These are phyloP conservation scores for Salticus scenicus DNA, from an alignment of 2,888 invertebrate genomes.

Conservation along the genomic window DNA sequence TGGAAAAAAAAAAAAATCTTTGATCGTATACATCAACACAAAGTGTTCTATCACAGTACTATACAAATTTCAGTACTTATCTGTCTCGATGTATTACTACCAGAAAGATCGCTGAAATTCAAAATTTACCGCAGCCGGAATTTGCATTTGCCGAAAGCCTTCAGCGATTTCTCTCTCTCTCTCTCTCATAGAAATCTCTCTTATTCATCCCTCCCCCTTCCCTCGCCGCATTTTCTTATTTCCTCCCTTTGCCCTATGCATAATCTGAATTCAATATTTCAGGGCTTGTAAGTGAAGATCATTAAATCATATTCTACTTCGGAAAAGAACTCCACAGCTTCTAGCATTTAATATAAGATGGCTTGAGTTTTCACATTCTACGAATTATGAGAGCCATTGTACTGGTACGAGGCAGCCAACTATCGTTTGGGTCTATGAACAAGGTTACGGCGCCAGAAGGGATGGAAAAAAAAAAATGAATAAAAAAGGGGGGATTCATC, in stretches of 20 bases:
- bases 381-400: not conserved
- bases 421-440: not conserved
- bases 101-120: not conserved
- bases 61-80: not conserved
- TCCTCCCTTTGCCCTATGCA: not conserved
- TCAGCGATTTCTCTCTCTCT: not conserved
- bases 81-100: not conserved
- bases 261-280: constrained; percentile 26
- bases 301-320: not conserved
- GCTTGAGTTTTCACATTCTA: not conserved
- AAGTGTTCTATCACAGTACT: not conserved
- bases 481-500: not conserved
- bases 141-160: not conserved
- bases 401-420: not conserved
- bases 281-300: not conserved
- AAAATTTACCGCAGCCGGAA: not conserved
- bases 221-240: not conserved
- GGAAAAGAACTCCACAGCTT: not conserved
- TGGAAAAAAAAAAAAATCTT: not conserved
- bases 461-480: not conserved
- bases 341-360: not conserved
- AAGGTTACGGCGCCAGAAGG: not conserved
- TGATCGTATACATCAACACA: not conserved
- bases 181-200: not conserved
- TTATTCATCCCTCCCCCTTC: not conserved